Evolutionary conservation across 1,140 invertebrate genomes (phyloP), one percentile per base, ranked within the genome.

Genomic region (Homarus americanus): DNA sequence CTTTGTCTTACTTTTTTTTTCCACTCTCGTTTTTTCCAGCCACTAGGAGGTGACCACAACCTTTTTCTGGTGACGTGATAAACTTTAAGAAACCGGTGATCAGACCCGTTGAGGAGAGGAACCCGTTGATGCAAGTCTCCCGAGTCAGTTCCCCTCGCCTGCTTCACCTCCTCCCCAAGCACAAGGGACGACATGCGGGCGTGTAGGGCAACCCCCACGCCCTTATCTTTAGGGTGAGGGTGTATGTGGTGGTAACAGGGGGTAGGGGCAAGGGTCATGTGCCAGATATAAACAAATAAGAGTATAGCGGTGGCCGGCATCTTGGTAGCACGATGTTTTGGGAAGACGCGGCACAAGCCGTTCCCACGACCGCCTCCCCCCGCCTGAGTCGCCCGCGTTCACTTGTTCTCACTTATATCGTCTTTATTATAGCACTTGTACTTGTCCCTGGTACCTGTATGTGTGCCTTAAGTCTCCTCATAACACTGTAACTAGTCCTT

Each of bases 331-430:
- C 83, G 83, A 85, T 85, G 83, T 85, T 85, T 85, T 85, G 83
- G 83, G 83, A 85, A 85, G 83, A 85, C 66, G 38, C 40, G 69
- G 83, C 83, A 85, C 83, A 85, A 85, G 83, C 83, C 69, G 83
- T 85, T 85, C 83, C 83, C 83, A 85, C 83, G 83, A 85, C 66
- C 83, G 83, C 69, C 69, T 44, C 40, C 72, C 72, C 40, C n/a
- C 44, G n/a, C n/a, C n/a, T 17, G 63, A 75, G 83, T 85, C 44
- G 79, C 79, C 79, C 17, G 32, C 15, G 17, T 15, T 63, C 79
- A 20, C 49, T 49, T 15, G 32, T 20, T 63, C 5, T 53, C 32
- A 20, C 41, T 40, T 82, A 53, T 44, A 28, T 40, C 41, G 28
- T 36, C 79, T 32, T 5, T 69, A 69, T 49, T 49, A 7, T 15